Percentiles rank a stretch among this genome's conserved stretches.
Conservation (phyloP, 2,888 invertebrate genomes). For the Ophonus ardosiacus region DNA sequence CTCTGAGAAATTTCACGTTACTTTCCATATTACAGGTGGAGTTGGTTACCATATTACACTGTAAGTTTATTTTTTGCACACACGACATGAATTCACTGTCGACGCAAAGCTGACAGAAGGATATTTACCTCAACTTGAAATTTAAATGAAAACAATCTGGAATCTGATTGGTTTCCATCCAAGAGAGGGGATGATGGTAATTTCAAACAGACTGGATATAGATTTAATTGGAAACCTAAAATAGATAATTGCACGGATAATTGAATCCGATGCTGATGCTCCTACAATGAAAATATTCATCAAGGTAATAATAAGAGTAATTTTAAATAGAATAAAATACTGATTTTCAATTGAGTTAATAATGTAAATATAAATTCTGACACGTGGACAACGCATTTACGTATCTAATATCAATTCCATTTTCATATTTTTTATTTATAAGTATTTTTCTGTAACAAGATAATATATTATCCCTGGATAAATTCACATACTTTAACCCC, state of each 20-base stretch:
- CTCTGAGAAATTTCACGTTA: slow-evolving; percentile 18
- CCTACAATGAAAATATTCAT: too few species aligned
- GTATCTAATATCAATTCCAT: too few species aligned
- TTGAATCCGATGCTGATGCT: background rate
- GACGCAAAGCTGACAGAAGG: background rate
- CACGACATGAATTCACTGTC: background rate
- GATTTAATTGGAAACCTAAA: slow-evolving; percentile 1
- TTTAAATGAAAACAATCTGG: slow-evolving; percentile 39
- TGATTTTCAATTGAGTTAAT: too few species aligned
- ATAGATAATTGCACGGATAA: slow-evolving; percentile 2
- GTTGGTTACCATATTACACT: slow-evolving; percentile 43
- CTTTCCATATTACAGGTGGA: slow-evolving; percentile 28
- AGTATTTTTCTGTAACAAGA: too few species aligned
- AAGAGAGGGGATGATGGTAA: slow-evolving; percentile 4
- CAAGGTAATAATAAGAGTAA: too few species aligned
- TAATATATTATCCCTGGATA: too few species aligned
- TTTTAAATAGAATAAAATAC: too few species aligned
- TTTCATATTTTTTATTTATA: too few species aligned
- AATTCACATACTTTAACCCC: too few species aligned
- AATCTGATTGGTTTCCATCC: slow-evolving; percentile 39
- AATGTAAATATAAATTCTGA: too few species aligned
- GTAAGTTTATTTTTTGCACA: slow-evolving; percentile 5
- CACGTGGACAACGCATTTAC: too few species aligned
- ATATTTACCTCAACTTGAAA: slow-evolving; percentile 21
- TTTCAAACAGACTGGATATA: background rate